Evolutionary conservation across 2,113 vertebrate genomes (phyloP).

Genomic region (Dasyornis broadbenti): DNA sequence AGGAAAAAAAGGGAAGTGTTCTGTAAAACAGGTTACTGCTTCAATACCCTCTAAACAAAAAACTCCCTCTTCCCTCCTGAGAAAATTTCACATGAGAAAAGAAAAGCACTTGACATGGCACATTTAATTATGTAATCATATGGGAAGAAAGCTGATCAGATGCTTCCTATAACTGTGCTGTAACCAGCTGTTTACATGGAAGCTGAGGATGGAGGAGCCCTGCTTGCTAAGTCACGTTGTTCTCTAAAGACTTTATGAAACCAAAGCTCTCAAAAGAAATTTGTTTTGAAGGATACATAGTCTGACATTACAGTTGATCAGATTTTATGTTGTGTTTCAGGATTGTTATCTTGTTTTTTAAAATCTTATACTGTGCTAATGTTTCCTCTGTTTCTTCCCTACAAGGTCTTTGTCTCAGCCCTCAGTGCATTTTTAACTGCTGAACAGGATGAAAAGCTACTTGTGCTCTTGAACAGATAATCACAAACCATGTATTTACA

Average conservation of each 20-base stretch:
- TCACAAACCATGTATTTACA: background rate
- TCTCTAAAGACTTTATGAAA: background rate
- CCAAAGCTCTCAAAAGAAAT: background rate
- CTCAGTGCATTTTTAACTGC: background rate
- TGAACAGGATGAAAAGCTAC: background rate
- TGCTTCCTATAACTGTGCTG: background rate
- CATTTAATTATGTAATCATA: background rate
- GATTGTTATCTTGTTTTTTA: background rate
- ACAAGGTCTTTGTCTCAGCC: background rate
- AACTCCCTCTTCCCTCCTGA: background rate
- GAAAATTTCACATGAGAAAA: background rate
- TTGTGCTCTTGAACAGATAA: background rate
- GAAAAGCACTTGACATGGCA: background rate
- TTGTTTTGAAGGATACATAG: background rate
- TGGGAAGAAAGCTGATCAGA: background rate
- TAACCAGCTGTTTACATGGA: background rate
- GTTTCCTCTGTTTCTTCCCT: background rate
- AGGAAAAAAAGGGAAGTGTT: background rate
- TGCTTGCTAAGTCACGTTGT: background rate
- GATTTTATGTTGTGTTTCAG: background rate
- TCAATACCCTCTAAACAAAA: background rate
- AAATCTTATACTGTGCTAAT: background rate
- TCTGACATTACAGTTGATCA: background rate
- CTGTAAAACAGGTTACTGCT: background rate
- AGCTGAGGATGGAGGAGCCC: background rate